These are phyloP conservation scores for Drusus annulatus DNA, from an alignment of 1,140 invertebrate species.

Conservation along the genomic window DNA sequence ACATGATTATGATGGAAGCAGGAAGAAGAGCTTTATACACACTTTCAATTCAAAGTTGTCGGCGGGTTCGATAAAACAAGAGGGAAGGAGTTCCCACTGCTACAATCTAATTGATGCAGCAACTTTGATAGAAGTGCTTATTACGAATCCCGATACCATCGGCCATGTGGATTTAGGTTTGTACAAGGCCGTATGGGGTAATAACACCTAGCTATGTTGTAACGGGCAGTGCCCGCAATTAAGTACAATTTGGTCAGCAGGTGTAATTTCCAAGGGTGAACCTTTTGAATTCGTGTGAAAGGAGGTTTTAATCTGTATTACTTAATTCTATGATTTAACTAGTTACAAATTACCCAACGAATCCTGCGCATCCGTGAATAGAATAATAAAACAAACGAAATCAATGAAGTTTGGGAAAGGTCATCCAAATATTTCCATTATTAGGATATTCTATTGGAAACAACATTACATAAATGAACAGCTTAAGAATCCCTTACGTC, in stretches of 20 bases:
- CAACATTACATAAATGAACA: no score
- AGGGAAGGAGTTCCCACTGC: neutral
- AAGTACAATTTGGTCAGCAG: constrained; percentile 8
- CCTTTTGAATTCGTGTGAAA: constrained; percentile 17
- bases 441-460: no score
- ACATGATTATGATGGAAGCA: no score
- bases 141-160: constrained; percentile 29
- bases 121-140: constrained; percentile 17
- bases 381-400: no score
- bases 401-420: no score
- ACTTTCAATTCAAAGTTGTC: no score
- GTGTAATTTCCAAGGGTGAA: constrained; percentile 19
- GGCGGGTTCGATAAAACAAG: no score
- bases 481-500: no score
- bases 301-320: neutral
- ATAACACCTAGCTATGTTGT: neutral
- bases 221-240: constrained; percentile 5
- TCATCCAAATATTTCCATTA: no score
- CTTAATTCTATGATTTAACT: constrained; percentile 5
- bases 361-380: no score
- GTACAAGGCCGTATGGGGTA: neutral
- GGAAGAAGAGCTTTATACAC: no score
- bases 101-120: neutral
- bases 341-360: neutral
- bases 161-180: no score